These are phyloP conservation scores for Galeopsomyia nigrocyanea DNA, from an alignment of 2,888 invertebrate species.

Conservation along the genomic window DNA sequence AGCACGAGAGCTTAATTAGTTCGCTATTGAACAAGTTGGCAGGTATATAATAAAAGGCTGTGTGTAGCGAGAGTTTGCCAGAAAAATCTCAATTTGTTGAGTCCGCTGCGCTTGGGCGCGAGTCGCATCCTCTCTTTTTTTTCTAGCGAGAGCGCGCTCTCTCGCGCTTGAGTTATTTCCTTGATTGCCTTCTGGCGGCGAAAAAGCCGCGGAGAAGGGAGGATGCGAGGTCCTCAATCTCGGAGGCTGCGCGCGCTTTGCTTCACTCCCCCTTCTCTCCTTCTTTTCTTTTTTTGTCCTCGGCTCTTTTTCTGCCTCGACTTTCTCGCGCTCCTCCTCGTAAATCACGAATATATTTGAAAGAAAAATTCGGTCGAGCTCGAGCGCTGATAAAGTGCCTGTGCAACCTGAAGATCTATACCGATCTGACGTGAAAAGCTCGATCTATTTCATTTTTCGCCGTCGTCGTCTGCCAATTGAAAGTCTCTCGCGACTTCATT, in stretches of 20 bases:
- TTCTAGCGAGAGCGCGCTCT: not conserved
- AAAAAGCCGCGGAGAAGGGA: slow-evolving; percentile 2
- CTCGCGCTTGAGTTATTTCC: slow-evolving; percentile 45
- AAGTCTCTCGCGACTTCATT: not conserved
- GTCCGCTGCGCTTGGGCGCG: too few species aligned
- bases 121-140: not conserved
- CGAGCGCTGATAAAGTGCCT: slow-evolving; percentile 36
- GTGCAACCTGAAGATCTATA: slow-evolving; percentile 36
- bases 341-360: slow-evolving; percentile 47
- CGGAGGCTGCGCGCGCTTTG: slow-evolving; percentile 24
- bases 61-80: slow-evolving; percentile 19
- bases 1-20: too few species aligned
- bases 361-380: slow-evolving; percentile 45
- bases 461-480: slow-evolving; percentile 13
- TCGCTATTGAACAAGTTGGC: too few species aligned
- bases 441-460: slow-evolving; percentile 6
- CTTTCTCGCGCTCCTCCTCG: slow-evolving; percentile 22
- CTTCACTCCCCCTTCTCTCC: slow-evolving; percentile 21
- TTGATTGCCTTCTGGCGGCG: slow-evolving; percentile 44
- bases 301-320: slow-evolving; percentile 37
- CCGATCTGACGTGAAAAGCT: slow-evolving; percentile 38
- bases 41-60: too few species aligned
- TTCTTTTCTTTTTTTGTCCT: slow-evolving; percentile 38
- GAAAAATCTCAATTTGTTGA: slow-evolving; percentile 16
- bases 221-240: slow-evolving; percentile 36